A percentile compares a stretch with the other conserved stretches of the same genome.
phyloP scores from a whole-genome alignment of 92 coral and sea anemone genomes.

The Porites evermanni region DNA sequence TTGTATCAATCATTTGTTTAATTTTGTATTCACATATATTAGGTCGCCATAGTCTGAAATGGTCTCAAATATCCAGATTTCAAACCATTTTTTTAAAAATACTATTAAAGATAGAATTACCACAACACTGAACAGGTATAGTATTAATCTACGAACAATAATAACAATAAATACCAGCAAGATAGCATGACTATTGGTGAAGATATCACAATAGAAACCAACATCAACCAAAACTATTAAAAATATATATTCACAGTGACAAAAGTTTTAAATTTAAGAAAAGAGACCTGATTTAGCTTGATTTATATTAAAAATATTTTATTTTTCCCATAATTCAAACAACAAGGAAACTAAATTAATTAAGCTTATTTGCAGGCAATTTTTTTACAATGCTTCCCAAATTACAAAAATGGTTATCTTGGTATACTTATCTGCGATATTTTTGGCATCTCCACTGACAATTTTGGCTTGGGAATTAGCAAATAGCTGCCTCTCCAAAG shows the following conservation, averaged over 20 bases:
- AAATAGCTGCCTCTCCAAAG: too few relatives aligned
- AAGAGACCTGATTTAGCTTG: too few relatives aligned
- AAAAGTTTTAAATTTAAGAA: too few relatives aligned
- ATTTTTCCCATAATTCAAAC: too few relatives aligned
- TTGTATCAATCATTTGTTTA: neutral
- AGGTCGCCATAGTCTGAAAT: neutral
- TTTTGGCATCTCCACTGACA: neutral
- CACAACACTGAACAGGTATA: neutral
- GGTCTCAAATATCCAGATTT: too few relatives aligned
- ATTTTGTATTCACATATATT: neutral
- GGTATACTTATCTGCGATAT: neutral
- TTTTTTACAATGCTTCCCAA: neutral
- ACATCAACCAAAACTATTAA: neutral
- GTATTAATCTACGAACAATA: neutral
- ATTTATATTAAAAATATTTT: too few relatives aligned
- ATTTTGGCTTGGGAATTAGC: neutral
- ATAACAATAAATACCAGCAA: neutral
- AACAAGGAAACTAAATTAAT: too few relatives aligned
- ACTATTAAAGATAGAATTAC: neutral
- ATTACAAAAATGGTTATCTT: neutral
- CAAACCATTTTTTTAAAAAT: neutral
- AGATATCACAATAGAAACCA: neutral
- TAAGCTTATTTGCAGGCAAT: too few relatives aligned
- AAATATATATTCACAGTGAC: too few relatives aligned
- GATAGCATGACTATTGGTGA: neutral